Percentiles rank a stretch among this genome's conserved stretches.
Conservation (phyloP, 2,797 vertebrate species). For the Hypotaenidia philippensis region DNA sequence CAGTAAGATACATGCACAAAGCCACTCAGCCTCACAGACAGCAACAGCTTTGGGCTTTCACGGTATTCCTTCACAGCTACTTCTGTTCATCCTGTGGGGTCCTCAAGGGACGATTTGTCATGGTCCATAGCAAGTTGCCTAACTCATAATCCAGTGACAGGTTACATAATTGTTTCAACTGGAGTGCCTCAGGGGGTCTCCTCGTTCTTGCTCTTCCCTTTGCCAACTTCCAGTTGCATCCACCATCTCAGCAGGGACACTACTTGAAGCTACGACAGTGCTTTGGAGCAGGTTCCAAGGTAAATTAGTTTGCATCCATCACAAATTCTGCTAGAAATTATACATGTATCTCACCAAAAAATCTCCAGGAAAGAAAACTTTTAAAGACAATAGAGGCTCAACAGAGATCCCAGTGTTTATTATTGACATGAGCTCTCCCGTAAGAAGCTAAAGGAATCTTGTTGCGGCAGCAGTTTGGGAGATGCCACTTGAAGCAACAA, state of each 20-base stretch:
- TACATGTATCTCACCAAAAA: neutral
- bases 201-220: neutral
- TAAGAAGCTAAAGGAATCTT: neutral
- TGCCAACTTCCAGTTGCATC: neutral
- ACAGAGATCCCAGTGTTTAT: neutral
- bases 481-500: neutral
- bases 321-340: neutral
- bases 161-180: constrained; percentile 10
- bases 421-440: neutral
- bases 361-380: neutral
- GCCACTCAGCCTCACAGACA: neutral
- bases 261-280: neutral
- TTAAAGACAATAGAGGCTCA: neutral
- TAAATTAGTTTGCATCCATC: neutral
- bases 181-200: neutral
- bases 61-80: neutral
- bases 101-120: neutral
- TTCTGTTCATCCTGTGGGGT: neutral
- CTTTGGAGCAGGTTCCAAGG: neutral
- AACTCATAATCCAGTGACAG: neutral
- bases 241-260: neutral
- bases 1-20: neutral
- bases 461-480: neutral
- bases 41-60: neutral
- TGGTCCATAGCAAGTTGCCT: neutral